Conservation (phyloP, 2,888 invertebrate species). For the Drosophila meridionalis region DNA sequence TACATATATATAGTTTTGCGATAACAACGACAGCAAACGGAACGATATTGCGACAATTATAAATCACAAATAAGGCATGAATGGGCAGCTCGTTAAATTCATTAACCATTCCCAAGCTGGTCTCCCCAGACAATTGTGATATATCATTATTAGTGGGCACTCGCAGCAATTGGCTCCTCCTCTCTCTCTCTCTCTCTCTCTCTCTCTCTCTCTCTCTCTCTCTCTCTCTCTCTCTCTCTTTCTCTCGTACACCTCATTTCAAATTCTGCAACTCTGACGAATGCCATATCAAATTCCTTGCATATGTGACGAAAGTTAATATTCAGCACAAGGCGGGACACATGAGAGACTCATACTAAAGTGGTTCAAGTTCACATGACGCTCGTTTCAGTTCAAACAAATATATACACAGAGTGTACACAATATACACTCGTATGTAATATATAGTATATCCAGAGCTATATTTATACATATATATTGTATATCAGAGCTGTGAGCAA, state of each 20-base stretch:
- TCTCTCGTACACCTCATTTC: neutral
- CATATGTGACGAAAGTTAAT: conserved; percentile 29
- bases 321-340: conserved; percentile 33
- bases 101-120: conserved; percentile 9
- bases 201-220: neutral
- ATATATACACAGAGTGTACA: neutral
- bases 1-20: conserved; percentile 30
- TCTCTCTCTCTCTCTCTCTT: too few species aligned
- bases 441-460: neutral
- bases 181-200: neutral
- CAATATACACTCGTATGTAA: neutral
- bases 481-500: neutral
- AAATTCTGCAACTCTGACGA: conserved; percentile 2
- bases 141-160: conserved; percentile 7
- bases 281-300: neutral
- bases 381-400: neutral
- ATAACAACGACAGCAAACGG: conserved; percentile 23
- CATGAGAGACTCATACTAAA: conserved; percentile 11
- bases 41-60: conserved; percentile 29
- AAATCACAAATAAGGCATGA: conserved; percentile 41
- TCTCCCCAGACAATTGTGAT: conserved; percentile 12
- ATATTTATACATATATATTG: neutral
- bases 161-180: neutral
- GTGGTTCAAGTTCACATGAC: conserved; percentile 30
- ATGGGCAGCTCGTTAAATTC: conserved; percentile 31